Base-by-base conservation (phyloP, 2,797 vertebrate species). In the Sebastes dallii region DNA sequence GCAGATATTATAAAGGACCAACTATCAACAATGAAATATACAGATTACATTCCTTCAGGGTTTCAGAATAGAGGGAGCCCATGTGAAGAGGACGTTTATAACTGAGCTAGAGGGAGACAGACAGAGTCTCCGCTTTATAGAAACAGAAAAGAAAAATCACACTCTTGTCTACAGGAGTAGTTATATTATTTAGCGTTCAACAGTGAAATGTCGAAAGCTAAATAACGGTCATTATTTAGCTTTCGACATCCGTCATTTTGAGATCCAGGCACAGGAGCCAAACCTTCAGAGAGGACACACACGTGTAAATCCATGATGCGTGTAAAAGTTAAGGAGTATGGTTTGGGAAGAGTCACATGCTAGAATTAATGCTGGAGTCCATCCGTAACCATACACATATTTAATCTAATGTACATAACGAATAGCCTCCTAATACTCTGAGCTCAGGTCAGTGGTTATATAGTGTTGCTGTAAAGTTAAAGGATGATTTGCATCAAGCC, bases 21-120 rank as follows among this genome's bases (percentile, higher is more conserved):
- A 78, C 88, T 94, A 94, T 94, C 79, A 92, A 95, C 93, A 94
- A 84, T 89, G 62, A 94, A 94, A 94, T 95, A 88, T 95, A 94
- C 92, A 95, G 86, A 85, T 94, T 94, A 96, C 94, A 95, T 95
- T 95, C 95, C 90, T 94, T 94, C 86, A 74, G 85, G 81, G 80
- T 88, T 85, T 91, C 78, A 86, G 84, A 78, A 78, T 61, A 81
- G 65, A 66, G 85, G 85, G 80, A 86, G 80, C 77, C 78, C 65
- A 64, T 69, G 76, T 78, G 75, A 89, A 67, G 72, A 80, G 80
- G 86, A 92, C 80, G 59, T 85, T 83, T 81, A 78, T n/a, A 87
- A 84, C 86, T 84, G 84, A 84, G 74, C 75, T 68, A 83, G 55
- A 75, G 56, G 70, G 70, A 89, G 62, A 78, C 34, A 11, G 8